Percentiles rank a stretch among this genome's conserved stretches.
phyloP scores from a whole-genome alignment of 2,888 invertebrate species.

The Napeogenes inachia region DNA sequence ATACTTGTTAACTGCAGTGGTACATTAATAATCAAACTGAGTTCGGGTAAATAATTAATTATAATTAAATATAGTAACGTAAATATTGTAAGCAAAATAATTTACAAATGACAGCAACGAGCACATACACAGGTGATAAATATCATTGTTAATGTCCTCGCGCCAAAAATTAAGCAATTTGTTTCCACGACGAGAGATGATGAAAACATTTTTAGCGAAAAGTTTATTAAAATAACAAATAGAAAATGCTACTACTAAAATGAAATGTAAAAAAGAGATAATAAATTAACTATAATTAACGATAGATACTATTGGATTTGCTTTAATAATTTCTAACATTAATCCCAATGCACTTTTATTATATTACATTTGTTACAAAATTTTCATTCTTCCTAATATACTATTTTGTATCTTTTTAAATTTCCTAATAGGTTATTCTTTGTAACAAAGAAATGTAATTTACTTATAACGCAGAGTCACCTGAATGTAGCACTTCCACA shows the following conservation, averaged over 20 bases:
- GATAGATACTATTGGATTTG: neutral
- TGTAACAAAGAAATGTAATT: constrained; percentile 64
- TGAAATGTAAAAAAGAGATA: neutral
- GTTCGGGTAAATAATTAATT: constrained; percentile 21
- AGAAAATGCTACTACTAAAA: constrained; percentile 13
- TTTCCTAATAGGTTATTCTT: constrained; percentile 44
- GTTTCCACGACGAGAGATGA: constrained; percentile 67
- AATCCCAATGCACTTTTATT: no score
- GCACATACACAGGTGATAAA: constrained; percentile 62
- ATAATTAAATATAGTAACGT: constrained; percentile 27
- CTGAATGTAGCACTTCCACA: constrained; percentile 57
- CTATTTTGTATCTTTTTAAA: constrained; percentile 36
- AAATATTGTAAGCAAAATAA: constrained; percentile 28
- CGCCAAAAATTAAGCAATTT: constrained; percentile 72
- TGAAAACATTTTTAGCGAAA: constrained; percentile 68
- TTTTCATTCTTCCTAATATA: neutral
- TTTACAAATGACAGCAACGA: constrained; percentile 47
- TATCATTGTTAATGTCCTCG: constrained; percentile 58
- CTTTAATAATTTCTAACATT: no score
- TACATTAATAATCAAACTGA: constrained; percentile 20
- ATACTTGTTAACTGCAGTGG: neutral
- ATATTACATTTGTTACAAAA: no score
- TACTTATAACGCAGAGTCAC: constrained; percentile 60
- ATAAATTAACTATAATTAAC: neutral
- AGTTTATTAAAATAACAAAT: constrained; percentile 57